phyloP scores from a whole-genome alignment of 2,888 invertebrate genomes.

The Peribatodes rhomboidaria region DNA sequence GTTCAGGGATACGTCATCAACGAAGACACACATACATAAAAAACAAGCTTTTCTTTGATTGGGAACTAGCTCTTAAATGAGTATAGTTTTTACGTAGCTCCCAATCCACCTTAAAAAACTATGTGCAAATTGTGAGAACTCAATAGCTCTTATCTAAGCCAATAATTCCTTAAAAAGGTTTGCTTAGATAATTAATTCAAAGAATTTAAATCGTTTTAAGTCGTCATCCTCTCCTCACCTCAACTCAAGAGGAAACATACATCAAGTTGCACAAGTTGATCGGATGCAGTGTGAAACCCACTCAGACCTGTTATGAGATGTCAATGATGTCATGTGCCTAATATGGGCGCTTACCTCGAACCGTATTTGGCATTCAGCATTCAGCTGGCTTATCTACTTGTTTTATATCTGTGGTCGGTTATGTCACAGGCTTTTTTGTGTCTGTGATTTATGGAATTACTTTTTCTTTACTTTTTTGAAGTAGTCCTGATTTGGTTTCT shows the following conservation, averaged over 20 bases:
- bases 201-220: background rate
- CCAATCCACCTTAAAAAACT: too few relatives aligned
- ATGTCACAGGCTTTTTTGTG: slow-evolving; percentile 10
- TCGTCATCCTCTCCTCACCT: too few relatives aligned
- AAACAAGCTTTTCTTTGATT: too few relatives aligned
- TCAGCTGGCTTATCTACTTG: slow-evolving; percentile 24
- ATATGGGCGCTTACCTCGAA: slow-evolving; percentile 28
- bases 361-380: slow-evolving; percentile 32
- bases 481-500: too few relatives aligned
- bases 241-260: background rate
- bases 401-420: slow-evolving; percentile 24
- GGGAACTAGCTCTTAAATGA: too few relatives aligned
- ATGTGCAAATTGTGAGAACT: too few relatives aligned
- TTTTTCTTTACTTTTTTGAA: background rate
- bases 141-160: background rate
- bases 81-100: too few relatives aligned
- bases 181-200: background rate
- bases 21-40: too few relatives aligned
- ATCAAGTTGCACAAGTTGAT: slow-evolving; percentile 10
- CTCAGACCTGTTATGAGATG: slow-evolving; percentile 32
- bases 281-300: slow-evolving; percentile 22
- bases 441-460: background rate
- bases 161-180: background rate
- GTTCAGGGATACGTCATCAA: too few relatives aligned
- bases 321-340: slow-evolving; percentile 42